These are phyloP conservation scores for Epirrhoe tristata DNA, from an alignment of 2,888 invertebrate species.

Conservation along the genomic window DNA sequence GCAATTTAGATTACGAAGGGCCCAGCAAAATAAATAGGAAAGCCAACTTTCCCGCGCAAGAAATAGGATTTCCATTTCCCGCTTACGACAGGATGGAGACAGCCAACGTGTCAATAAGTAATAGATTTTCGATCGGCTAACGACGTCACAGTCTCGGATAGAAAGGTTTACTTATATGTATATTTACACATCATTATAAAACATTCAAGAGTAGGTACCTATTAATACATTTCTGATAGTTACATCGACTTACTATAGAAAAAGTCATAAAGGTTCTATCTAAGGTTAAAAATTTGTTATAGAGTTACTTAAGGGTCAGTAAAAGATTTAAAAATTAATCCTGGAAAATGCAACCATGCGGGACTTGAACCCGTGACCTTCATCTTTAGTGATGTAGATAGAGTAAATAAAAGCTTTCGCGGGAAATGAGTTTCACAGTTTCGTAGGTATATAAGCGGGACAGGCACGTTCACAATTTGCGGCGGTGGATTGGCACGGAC, in stretches of 20 bases:
- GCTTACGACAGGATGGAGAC: conserved; percentile 35
- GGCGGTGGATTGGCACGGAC: conserved; percentile 66
- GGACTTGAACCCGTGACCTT: too few species aligned
- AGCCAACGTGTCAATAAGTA: conserved; percentile 46
- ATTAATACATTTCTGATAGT: too few species aligned
- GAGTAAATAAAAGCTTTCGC: conserved; percentile 26
- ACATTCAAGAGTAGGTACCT: too few species aligned
- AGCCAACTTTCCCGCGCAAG: conserved; percentile 34
- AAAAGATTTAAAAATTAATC: too few species aligned
- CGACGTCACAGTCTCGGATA: conserved; percentile 41
- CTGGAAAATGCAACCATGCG: too few species aligned
- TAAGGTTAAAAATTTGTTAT: too few species aligned
- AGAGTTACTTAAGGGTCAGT: too few species aligned
- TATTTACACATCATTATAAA: too few species aligned
- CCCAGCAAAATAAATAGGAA: conserved; percentile 32
- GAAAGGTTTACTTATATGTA: conserved; percentile 24
- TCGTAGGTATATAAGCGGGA: conserved; percentile 54
- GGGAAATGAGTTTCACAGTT: conserved; percentile 50
- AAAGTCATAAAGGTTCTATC: too few species aligned
- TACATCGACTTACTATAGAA: too few species aligned
- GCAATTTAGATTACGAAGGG: conserved; percentile 22
- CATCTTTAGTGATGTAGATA: too few species aligned
- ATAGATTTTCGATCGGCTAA: conserved; percentile 47
- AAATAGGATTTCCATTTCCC: conserved; percentile 45
- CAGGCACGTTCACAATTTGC: conserved; percentile 68